Evolutionary conservation across 2,113 vertebrate genomes (phyloP), one percentile per base, ranked within the genome.

Genomic region (Crotalus helleri): DNA sequence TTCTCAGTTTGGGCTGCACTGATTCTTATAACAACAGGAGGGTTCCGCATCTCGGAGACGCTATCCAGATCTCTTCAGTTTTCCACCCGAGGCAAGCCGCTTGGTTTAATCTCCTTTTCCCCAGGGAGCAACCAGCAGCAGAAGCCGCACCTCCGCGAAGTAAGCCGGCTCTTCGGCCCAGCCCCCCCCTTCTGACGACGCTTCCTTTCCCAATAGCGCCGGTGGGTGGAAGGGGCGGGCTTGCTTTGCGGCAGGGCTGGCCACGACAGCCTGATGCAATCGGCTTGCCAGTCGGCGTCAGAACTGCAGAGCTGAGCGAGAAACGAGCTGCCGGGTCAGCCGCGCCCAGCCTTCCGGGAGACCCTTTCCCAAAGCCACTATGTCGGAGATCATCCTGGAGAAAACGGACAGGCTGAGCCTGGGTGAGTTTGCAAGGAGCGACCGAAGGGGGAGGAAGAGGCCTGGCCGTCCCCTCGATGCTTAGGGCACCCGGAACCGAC

Each of bases 361-460:
- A 29, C 19, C 53, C 15, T 26, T 23, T 33, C 10, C 5, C 39
- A 24, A 64, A 5, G 39, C 12, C 46, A 57, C 7, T 21, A 95
- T 96, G 95, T 93, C 93, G 10, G 94, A 21, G 3, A 92, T 90
- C 58, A 89, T 95, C 39, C 58, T 90, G 17, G 94, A 87, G 0
- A 1, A 92, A 61, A 24, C 94, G 11, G 94, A 39, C 23, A 54
- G 57, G 39, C 88, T 96, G 10, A 87, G 1, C 17, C 57, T 96
- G n/a, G 94, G 96, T 96, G 87, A 96, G 96, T 11, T 33, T 1
- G 85, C 1, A 7, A 13, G 19, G 57, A 2, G 54, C 0, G n/a
- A 21, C 11, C 15, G 74, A 21, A 15, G 74, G 1, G 0, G 4
- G 10, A 2, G 11, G 19, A n/a, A 44, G 91, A 8, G 44, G 39